Percentiles rank a stretch among this genome's conserved stretches.
Evolutionary conservation across 2,797 vertebrate genomes (phyloP).

Genomic region (Pipistrellus kuhlii): DNA sequence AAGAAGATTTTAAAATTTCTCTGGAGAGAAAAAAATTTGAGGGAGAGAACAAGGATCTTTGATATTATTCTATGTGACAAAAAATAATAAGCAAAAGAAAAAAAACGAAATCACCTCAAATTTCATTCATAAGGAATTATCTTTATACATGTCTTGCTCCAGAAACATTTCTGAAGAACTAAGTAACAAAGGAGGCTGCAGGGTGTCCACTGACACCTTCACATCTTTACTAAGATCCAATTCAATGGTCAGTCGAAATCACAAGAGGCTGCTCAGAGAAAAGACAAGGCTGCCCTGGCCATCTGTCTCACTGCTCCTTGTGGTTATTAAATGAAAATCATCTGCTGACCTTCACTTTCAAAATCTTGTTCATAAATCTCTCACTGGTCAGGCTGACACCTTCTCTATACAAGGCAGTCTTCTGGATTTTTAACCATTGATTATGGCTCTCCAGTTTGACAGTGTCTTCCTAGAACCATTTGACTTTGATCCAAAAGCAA

Average conservation of each 20-base stretch:
- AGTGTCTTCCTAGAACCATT: background rate
- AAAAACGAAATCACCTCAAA: background rate
- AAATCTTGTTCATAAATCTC: conserved; percentile 63
- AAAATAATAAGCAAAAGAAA: background rate
- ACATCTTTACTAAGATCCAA: conserved; percentile 19
- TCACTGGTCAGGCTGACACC: background rate
- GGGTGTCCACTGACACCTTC: background rate
- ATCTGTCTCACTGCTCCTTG: conserved; percentile 9
- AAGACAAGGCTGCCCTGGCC: conserved; percentile 37
- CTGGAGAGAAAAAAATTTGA: background rate
- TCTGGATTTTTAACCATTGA: background rate
- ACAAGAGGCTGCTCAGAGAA: conserved; percentile 17
- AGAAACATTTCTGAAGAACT: background rate
- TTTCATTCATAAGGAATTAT: background rate
- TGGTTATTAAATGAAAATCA: conserved; percentile 45
- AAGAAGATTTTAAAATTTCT: background rate
- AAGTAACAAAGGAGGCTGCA: background rate
- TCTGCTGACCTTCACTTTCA: conserved; percentile 43
- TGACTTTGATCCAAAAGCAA: conserved; percentile 22
- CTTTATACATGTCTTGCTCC: background rate
- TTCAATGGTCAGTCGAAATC: background rate
- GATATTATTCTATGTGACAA: background rate
- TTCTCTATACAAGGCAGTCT: background rate
- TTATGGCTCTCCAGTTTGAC: background rate
- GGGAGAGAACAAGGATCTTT: background rate